Base-by-base conservation (phyloP, 2,888 invertebrate species). In the Protophormia terraenovae region DNA sequence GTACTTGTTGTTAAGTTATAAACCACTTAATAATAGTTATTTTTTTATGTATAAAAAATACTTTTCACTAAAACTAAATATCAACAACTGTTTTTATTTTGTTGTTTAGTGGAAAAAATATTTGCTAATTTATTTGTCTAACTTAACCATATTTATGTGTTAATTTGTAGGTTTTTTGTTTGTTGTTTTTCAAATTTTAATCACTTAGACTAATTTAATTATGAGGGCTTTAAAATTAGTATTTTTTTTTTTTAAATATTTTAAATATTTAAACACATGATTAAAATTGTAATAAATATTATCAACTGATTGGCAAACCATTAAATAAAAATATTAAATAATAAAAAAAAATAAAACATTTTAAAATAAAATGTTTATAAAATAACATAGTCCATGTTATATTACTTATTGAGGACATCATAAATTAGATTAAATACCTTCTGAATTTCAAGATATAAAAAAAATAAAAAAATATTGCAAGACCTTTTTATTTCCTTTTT, bases 21-120 rank as follows among this genome's bases (percentile, higher is more conserved):
- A 84, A 80, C 84, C 84, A 80, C 79, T 84, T 76, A 73, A 78
- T 67, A 69, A 55, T 53, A 72, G 62, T 79, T 64, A n/a, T 14
- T 22, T 38, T 35, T 58, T 50, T 72, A 41, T 72, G 29, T 50
- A 38, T n/a, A 67, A 38, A 41, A 62, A 22, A 24, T 6, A 22
- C 4, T 10, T n/a, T 55, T 66, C 55, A 29, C n/a, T n/a, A 66
- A 22, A 72, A 72, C 66, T 50, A 41, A 64, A 71, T 47, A 55
- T 71, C 16, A 60, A 71, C 69, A 80, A 77, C 66, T 77, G 60
- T 72, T 45, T 45, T 60, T 12, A 3, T 38, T 50, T 5, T 5
- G 3, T 50, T 24, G n/a, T 27, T 32, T 24, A 22, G 1, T 22
- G 3, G 12, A 55, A 69, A 67, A 16, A 67, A 55, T 24, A 35